Percentiles rank a stretch among this genome's conserved stretches.
Evolutionary conservation across 35 echinoderm and acorn worm genomes (phyloP).

Genomic region (Eucidaris tribuloides): DNA sequence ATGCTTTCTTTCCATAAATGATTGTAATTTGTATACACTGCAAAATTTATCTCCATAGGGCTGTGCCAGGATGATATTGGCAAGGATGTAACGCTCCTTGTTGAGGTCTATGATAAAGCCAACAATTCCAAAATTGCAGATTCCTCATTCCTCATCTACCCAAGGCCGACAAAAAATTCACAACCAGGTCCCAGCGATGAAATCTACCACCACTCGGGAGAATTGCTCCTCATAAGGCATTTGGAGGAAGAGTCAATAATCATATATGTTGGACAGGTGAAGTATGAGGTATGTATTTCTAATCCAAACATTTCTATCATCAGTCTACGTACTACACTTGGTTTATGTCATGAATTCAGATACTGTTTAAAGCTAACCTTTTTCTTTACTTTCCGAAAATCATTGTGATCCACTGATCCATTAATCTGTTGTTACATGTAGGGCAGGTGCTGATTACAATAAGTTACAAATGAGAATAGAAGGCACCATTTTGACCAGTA

Average conservation of each 20-base stretch:
- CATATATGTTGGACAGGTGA: background rate
- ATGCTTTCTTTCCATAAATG: background rate
- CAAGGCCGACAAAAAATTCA: background rate
- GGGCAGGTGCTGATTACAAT: no score
- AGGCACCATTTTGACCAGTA: no score
- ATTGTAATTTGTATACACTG: background rate
- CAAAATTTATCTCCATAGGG: background rate
- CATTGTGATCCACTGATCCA: no score
- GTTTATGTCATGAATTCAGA: no score
- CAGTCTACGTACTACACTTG: no score
- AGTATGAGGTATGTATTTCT: constrained; percentile 20
- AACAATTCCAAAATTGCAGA: background rate
- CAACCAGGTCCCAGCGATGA: background rate
- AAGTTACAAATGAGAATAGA: no score
- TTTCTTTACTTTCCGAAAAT: no score
- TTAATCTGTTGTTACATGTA: no score
- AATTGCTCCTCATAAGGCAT: background rate
- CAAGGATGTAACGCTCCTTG: background rate
- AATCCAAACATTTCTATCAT: no score
- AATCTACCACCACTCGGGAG: background rate
- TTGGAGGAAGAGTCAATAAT: background rate
- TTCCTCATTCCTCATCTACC: background rate
- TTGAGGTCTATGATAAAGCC: background rate
- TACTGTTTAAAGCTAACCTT: no score
- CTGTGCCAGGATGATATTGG: background rate